Evolutionary conservation across 2,797 vertebrate species (phyloP), one percentile per base, ranked within the genome.

Genomic region (Pyrrhura leucotis): DNA sequence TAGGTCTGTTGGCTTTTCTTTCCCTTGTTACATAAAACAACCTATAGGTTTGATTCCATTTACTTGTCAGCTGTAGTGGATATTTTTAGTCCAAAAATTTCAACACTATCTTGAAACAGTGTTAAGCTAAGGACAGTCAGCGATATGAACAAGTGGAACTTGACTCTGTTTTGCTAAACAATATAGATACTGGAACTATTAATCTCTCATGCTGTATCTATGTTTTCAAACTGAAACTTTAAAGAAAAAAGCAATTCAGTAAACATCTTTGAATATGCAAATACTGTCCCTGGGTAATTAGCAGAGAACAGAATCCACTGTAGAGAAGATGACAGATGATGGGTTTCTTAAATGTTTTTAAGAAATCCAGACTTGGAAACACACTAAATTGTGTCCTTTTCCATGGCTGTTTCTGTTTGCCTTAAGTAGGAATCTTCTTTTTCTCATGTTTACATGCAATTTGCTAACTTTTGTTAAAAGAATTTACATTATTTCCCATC

Each of bases 1-100:
- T 47, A 29, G 21, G 25, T 75, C 58, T 51, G 21, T 18, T 10
- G 47, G 22, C 15, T 88, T 92, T 79, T 67, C 68, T 71, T 85
- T 84, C 58, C 44, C 19, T 74, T 77, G 26, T 90, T 90, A 66
- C 45, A 69, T 68, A 47, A 88, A 96, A 88, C 15, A 74, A 20
- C 21, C 16, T 45, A n/a, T 2, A 61, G 31, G 54, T 76, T 90
- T 86, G 33, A 73, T 81, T 85, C 54, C 7, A 4, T 75, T 69
- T 89, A 56, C 28, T 76, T 65, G 71, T 85, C 86, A 79, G 77
- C 45, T 59, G 42, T 7, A 45, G 50, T 15, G 73, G 91, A 19
- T 96, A 95, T 94, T 92, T 96, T 95, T 90, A 93, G 94, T 12
- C 44, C 63, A 61, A 73, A 90, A 88, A 67, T 87, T 76, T 95